Base-by-base conservation (phyloP, 2,113 vertebrate species). In the Dromas ardeola region DNA sequence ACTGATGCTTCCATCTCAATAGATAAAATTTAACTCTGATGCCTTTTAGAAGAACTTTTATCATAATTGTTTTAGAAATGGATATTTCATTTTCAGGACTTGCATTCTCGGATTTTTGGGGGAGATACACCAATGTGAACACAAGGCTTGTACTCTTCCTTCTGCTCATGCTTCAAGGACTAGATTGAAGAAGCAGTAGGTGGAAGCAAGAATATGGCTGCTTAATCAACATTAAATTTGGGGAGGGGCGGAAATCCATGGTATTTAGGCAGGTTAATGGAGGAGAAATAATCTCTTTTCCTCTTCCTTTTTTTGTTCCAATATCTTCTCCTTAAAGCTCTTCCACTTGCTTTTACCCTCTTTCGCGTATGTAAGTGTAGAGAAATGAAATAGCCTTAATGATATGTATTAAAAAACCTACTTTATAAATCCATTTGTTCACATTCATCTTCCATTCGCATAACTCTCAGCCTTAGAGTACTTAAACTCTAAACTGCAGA, bases 351-450 rank as follows among this genome's bases (percentile, higher is more conserved):
- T 49, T 94, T 91, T 87, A 26, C 42, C 47, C 22, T 76, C 43
- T 81, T 73, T 56, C 8, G 8, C 2, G 0, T 70, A 25, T 38
- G 2, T 38, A 34, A 91, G 47, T 50, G 45, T 15, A 66, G 62
- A 78, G 65, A 91, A 91, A 77, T 82, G 55, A 97, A 97, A 96
- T 76, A 74, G 23, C 77, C 55, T 56, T 92, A 83, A 81, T 86
- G 56, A 81, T 71, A 90, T 53, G 49, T 94, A 89, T 97, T 92
- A 73, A 89, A 93, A 93, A 96, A 96, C 27, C 27, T 92, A 4
- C 61, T 95, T 95, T 94, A 86, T 86, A 83, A 96, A 97, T 85
- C 49, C 91, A 91, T 94, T 97, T 97, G 58, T 91, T 97, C 81
- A 92, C 47, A 61, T 88, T 94, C 45, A 27, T 86, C 84, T 94